Conservation (phyloP, 2,797 vertebrate species). For the Lepilemur septentrionalis region DNA sequence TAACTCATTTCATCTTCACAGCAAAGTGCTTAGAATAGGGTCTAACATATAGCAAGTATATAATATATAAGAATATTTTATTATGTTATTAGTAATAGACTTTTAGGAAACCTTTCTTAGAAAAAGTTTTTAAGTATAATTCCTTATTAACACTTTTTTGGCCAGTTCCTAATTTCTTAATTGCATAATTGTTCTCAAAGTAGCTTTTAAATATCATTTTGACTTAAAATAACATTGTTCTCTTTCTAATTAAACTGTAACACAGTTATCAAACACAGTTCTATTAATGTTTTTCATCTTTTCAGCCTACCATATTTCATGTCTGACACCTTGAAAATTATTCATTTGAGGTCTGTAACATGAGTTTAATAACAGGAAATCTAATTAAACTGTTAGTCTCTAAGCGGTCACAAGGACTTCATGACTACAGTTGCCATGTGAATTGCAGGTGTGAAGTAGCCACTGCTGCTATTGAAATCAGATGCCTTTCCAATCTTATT, state of each 20-base stretch:
- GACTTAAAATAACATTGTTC: constrained; percentile 37
- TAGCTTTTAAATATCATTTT: constrained; percentile 44
- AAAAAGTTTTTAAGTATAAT: background rate
- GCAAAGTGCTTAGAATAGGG: background rate
- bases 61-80: background rate
- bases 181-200: constrained; percentile 15
- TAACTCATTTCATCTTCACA: too few relatives aligned
- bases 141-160: constrained; percentile 6
- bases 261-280: background rate
- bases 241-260: constrained; percentile 15
- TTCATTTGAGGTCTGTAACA: constrained; percentile 2
- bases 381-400: constrained; percentile 10
- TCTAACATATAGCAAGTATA: background rate
- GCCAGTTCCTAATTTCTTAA: constrained; percentile 15
- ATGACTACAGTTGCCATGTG: background rate
- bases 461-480: constrained; percentile 6
- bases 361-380: constrained; percentile 53
- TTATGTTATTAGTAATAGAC: background rate
- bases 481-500: background rate
- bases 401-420: constrained; percentile 5
- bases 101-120: background rate
- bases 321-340: constrained; percentile 60
- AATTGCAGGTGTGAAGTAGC: constrained; percentile 9
- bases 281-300: constrained; percentile 15
- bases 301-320: constrained; percentile 53